Percentiles rank a stretch among this genome's conserved stretches.
These are phyloP conservation scores for Dromas ardeola DNA, from an alignment of 2,113 vertebrate species.

Conservation along the genomic window DNA sequence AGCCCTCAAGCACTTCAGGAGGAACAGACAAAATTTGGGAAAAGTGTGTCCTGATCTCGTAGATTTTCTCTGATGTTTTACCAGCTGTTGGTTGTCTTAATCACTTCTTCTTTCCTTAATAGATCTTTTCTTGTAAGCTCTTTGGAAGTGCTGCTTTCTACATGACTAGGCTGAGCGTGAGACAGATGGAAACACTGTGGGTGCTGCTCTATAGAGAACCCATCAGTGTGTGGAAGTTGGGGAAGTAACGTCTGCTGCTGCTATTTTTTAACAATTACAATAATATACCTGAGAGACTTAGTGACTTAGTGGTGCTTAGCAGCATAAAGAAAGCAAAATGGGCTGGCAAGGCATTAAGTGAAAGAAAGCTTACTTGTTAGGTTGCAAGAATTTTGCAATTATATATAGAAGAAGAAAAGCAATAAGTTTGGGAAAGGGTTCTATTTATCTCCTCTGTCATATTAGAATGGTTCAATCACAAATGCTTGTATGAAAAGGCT, in stretches of 20 bases:
- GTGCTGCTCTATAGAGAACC: background rate
- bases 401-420: background rate
- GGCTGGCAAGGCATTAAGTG: background rate
- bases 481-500: background rate
- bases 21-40: background rate
- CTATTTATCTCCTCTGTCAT: background rate
- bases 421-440: background rate
- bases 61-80: background rate
- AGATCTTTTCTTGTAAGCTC: background rate
- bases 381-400: background rate
- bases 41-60: background rate
- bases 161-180: background rate
- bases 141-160: background rate
- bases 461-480: background rate
- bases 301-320: background rate
- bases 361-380: background rate
- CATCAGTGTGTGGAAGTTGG: background rate
- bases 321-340: background rate
- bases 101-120: background rate
- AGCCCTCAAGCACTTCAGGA: background rate
- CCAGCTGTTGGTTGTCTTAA: background rate
- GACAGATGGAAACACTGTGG: constrained; percentile 24
- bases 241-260: background rate
- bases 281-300: background rate
- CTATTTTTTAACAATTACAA: background rate